phyloP scores from a whole-genome alignment of 2,888 invertebrate species.

The Campaea margaritaria region DNA sequence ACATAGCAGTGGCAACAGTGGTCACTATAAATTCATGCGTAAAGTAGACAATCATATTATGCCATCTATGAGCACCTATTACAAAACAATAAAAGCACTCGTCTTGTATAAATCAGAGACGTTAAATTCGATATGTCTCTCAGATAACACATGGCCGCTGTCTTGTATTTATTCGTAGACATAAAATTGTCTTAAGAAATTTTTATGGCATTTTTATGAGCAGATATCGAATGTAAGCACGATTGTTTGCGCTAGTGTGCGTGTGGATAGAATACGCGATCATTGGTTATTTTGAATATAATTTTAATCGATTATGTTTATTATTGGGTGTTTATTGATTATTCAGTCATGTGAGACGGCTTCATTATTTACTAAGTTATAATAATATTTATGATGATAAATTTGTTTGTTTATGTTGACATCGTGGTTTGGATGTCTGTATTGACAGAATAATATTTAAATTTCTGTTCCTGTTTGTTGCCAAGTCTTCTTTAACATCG shows the following conservation, averaged over 20 bases:
- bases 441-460: no score
- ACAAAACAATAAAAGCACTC: slow-evolving; percentile 52
- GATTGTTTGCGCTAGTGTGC: slow-evolving; percentile 13
- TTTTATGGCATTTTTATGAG: slow-evolving; percentile 57
- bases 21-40: slow-evolving; percentile 23
- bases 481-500: no score
- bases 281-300: slow-evolving; percentile 16
- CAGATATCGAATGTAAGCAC: slow-evolving; percentile 17
- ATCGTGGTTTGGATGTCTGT: not conserved
- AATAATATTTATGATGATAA: not conserved
- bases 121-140: slow-evolving; percentile 51
- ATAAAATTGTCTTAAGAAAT: slow-evolving; percentile 52
- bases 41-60: slow-evolving; percentile 21
- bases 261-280: slow-evolving; percentile 8
- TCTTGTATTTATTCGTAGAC: slow-evolving; percentile 29
- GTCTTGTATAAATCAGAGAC: slow-evolving; percentile 51
- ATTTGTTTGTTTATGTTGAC: not conserved
- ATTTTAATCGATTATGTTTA: slow-evolving; percentile 21
- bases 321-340: slow-evolving; percentile 25
- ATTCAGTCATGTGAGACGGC: slow-evolving; percentile 6
- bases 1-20: slow-evolving; percentile 11
- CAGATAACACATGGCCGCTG: slow-evolving; percentile 44
- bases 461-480: no score
- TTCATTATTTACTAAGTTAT: slow-evolving; percentile 4
- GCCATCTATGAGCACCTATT: slow-evolving; percentile 37